phyloP scores from a whole-genome alignment of 2,888 invertebrate species.

The Rhogogaster chlorosoma region DNA sequence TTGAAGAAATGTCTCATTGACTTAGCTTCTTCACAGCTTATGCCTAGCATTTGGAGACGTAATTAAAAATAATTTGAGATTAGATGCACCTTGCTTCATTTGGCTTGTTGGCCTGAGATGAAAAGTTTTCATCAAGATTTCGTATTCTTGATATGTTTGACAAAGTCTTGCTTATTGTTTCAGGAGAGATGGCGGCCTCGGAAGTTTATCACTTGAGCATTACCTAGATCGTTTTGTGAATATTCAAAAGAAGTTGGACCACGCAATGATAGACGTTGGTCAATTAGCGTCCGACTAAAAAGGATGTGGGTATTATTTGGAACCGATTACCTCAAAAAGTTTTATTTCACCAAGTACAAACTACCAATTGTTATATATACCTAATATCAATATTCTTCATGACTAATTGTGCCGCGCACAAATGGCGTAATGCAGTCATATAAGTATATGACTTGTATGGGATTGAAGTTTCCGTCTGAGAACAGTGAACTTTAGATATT shows the following conservation, averaged over 20 bases:
- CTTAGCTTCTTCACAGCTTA: too few species aligned
- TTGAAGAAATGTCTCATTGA: too few species aligned
- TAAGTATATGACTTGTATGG: conserved; percentile 54
- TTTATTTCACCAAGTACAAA: conserved; percentile 26
- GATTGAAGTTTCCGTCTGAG: conserved; percentile 61
- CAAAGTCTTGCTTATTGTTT: not conserved
- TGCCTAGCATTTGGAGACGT: too few species aligned
- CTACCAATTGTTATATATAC: conserved; percentile 12
- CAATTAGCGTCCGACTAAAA: conserved; percentile 26
- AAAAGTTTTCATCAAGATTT: not conserved
- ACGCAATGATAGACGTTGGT: conserved; percentile 62
- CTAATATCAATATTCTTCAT: not conserved
- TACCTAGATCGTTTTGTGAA: conserved; percentile 65
- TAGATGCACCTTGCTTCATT: too few species aligned
- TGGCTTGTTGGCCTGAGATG: too few species aligned
- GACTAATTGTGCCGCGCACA: conserved; percentile 39
- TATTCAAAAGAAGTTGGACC: conserved; percentile 66
- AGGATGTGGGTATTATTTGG: not conserved
- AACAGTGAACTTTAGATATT: not conserved
- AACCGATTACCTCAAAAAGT: conserved; percentile 45
- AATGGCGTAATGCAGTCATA: conserved; percentile 42
- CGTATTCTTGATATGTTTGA: not conserved
- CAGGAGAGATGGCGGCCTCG: conserved; percentile 43
- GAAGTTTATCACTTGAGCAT: conserved; percentile 62
- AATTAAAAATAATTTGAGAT: too few species aligned